Percentiles rank a stretch among this genome's conserved stretches.
phyloP scores from a whole-genome alignment of 2,797 vertebrate species.

The Uromys caudimaculatus region DNA sequence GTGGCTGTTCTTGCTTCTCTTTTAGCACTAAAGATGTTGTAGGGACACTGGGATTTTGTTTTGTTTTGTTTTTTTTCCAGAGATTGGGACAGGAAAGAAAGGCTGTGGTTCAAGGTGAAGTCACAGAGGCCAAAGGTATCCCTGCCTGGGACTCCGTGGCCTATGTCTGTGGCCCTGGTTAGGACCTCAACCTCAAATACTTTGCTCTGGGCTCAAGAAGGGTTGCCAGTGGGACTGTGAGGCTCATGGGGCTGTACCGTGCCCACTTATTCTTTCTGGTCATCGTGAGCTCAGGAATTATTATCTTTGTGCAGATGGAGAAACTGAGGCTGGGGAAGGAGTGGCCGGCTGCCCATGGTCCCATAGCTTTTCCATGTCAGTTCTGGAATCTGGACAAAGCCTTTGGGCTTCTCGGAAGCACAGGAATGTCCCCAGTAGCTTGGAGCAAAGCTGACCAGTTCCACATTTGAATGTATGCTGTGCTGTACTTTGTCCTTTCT shows the following conservation, averaged over 20 bases:
- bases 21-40: not conserved
- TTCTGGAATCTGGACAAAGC: not conserved
- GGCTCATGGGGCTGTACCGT: not conserved
- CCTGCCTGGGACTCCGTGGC: not conserved
- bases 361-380: not conserved
- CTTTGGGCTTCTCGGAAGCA: not conserved
- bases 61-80: not conserved
- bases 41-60: not conserved
- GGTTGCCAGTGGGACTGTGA: fast-evolving
- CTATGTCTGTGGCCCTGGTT: not conserved
- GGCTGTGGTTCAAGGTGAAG: not conserved
- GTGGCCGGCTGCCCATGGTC: not conserved
- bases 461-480: not conserved
- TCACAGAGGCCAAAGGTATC: not conserved
- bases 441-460: not conserved
- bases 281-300: fast-evolving
- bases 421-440: not conserved
- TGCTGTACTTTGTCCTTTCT: not conserved
- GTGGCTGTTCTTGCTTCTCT: not conserved
- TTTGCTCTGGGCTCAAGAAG: not conserved
- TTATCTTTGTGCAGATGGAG: not conserved
- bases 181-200: not conserved
- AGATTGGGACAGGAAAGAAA: not conserved
- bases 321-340: not conserved
- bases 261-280: not conserved